Percentiles rank a stretch among this genome's conserved stretches.
Evolutionary conservation across 1,140 invertebrate genomes (phyloP).

Genomic region (Scaptodrosophila lebanonensis): DNA sequence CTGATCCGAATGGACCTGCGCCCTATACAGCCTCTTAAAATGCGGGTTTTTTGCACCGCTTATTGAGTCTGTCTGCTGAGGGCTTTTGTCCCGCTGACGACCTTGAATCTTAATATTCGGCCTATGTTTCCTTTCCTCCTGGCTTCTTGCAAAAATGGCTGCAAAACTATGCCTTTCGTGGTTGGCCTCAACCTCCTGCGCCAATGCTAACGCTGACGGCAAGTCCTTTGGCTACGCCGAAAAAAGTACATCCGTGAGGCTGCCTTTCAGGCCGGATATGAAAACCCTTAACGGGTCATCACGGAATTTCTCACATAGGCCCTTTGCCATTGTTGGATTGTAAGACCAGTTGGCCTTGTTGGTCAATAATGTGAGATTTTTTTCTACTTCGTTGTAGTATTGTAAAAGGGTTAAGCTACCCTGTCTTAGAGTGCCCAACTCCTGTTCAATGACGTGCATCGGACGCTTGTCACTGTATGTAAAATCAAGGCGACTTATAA

Average conservation of each 20-base stretch:
- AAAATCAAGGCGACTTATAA: slow-evolving; percentile 28
- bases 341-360: slow-evolving; percentile 35
- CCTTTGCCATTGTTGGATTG: background rate
- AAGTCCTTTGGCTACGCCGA: slow-evolving; percentile 14
- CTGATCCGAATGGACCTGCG: no score
- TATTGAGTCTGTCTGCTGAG: no score
- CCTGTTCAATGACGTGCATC: slow-evolving; percentile 31
- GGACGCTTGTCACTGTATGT: slow-evolving; percentile 32
- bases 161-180: no score
- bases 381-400: slow-evolving; percentile 32
- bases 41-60: no score
- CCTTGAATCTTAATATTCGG: no score
- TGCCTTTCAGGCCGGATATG: slow-evolving; percentile 14
- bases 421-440: slow-evolving; percentile 25
- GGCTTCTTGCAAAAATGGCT: no score
- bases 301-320: slow-evolving; percentile 24
- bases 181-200: slow-evolving; percentile 18
- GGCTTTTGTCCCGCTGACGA: no score
- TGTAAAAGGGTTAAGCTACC: slow-evolving; percentile 14
- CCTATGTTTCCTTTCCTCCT: no score
- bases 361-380: slow-evolving; percentile 33
- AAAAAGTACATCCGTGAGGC: slow-evolving; percentile 17
- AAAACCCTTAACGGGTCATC: slow-evolving; percentile 16
- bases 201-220: slow-evolving; percentile 20
- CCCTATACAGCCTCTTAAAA: no score